Evolutionary conservation across 2,797 vertebrate species (phyloP), one percentile per base, ranked within the genome.

Genomic region (Prunella strophiata): DNA sequence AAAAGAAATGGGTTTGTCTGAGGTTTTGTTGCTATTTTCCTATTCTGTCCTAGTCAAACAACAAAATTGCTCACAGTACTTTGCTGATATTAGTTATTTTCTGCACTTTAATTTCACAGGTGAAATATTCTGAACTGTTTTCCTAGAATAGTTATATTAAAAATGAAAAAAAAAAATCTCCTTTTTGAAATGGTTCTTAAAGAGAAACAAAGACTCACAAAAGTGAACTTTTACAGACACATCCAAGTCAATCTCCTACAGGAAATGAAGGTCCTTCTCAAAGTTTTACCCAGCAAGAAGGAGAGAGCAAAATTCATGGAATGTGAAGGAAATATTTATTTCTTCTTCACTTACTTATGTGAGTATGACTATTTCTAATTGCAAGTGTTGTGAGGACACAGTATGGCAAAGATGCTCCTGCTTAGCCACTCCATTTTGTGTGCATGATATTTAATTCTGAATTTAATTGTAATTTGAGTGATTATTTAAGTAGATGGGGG

Each of bases 21-120:
- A 77, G 23, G 10, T 16, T 85, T 70, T 55, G 15, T 32, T 52
- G 10, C 47, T 27, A 48, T 92, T 86, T 93, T 72, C 52, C 13
- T 66, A 18, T 62, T 43, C 30, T 66, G 32, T 45, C n/a, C 21
- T n/a, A 80, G n/a, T 66, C 51, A 81, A 80, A 65, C 34, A 93
- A 59, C 5, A 55, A 57, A 80, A 85, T 29, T 74, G 34, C 23
- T 90, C 16, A 17, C 48, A 76, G 21, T 40, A 40, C 67, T 88
- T 80, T 50, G 62, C 66, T 57, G 38, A 48, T 85, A 65, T 65
- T 62, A 80, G 45, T 43, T 54, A 71, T 83, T 94, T 62, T 11
- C 55, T 88, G 45, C 45, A 88, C 11, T 72, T 91, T 40, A 94
- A 80, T 87, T 96, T 95, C 81, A 85, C 48, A 66, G 43, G 66